Conservation (phyloP, 2,888 invertebrate species). For the Neocrepidodera transversa region DNA sequence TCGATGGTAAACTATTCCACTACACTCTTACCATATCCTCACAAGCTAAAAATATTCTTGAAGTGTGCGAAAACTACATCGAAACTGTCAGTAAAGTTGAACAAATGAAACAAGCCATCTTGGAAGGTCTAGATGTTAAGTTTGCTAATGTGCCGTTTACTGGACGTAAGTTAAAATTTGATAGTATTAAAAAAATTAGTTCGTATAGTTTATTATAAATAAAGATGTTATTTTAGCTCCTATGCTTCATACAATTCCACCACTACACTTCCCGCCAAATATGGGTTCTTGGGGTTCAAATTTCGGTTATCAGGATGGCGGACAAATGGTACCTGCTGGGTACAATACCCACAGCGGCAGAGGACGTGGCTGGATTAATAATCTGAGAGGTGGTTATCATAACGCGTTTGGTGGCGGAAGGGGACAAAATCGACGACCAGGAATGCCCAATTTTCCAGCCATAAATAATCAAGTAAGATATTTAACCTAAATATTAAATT, state of each 20-base stretch:
- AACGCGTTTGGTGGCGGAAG: conserved; percentile 48
- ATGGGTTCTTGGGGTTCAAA: conserved; percentile 89
- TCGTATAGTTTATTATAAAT: no score
- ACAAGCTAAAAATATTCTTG: conserved; percentile 77
- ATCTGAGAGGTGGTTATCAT: conserved; percentile 48
- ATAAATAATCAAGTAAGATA: conserved; percentile 55
- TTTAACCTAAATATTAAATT: no score
- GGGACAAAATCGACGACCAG: conserved; percentile 49
- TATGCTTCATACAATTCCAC: conserved; percentile 55
- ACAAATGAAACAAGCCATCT: conserved; percentile 85
- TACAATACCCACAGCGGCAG: conserved; percentile 22
- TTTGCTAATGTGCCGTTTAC: conserved; percentile 70
- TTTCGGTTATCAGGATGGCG: conserved; percentile 62
- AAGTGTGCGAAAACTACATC: conserved; percentile 83
- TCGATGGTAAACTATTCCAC: conserved; percentile 92
- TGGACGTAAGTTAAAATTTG: conserved; percentile 41
- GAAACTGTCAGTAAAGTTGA: conserved; percentile 89
- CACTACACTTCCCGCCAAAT: conserved; percentile 60
- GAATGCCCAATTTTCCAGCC: conserved; percentile 52
- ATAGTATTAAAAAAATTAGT: neutral
- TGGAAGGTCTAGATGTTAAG: conserved; percentile 82
- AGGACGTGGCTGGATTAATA: conserved; percentile 28
- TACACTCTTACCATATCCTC: conserved; percentile 80
- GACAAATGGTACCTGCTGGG: conserved; percentile 44
- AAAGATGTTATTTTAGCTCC: conserved; percentile 39